These are phyloP conservation scores for Drosophila multiciliata DNA, from an alignment of 2,888 invertebrate species.

Conservation along the genomic window DNA sequence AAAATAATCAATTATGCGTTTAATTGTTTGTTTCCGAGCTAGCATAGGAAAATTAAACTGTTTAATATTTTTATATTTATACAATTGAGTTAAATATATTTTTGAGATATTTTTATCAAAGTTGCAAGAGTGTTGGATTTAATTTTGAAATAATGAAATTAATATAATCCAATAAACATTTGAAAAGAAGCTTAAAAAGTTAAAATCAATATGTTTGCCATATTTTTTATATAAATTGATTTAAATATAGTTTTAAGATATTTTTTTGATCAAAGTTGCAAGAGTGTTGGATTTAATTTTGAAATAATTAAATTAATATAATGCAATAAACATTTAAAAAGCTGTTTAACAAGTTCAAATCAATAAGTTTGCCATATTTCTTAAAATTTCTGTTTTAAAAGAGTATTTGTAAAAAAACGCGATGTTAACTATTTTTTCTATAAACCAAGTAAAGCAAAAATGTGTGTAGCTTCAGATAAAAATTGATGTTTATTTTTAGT, in stretches of 20 bases:
- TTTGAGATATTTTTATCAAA: neutral
- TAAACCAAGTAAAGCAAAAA: neutral
- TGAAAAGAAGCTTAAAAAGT: no score
- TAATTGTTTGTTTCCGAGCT: neutral
- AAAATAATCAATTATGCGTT: neutral
- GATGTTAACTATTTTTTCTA: neutral
- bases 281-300: neutral
- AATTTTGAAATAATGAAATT: no score
- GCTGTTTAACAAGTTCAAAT: neutral
- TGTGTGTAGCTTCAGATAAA: neutral
- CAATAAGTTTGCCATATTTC: neutral
- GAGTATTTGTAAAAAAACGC: neutral
- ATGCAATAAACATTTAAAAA: neutral
- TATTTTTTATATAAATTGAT: neutral
- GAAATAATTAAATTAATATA: neutral
- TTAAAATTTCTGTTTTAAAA: no score
- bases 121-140: no score
- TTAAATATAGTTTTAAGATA: neutral
- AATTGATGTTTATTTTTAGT: slow-evolving; percentile 17
- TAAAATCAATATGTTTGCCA: no score
- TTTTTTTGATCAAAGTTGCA: neutral
- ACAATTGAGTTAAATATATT: neutral
- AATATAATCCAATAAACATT: no score
- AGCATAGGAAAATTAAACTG: no score
- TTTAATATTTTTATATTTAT: neutral